A percentile compares a stretch with the other conserved stretches of the same genome.
These are phyloP conservation scores for Cerastis leucographa DNA, from an alignment of 2,888 invertebrate genomes.

Conservation along the genomic window DNA sequence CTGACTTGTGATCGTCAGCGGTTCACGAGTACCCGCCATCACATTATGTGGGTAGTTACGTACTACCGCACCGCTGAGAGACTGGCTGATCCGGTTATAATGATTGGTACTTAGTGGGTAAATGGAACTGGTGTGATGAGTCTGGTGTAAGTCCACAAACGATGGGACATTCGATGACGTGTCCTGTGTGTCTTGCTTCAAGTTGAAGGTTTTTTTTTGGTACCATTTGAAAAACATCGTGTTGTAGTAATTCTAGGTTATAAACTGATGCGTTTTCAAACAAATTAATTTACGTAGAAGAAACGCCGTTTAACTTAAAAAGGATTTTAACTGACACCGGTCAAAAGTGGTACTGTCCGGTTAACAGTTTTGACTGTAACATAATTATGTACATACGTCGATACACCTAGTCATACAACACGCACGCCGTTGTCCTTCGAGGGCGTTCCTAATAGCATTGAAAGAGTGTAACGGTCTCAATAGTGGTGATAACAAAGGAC, in stretches of 20 bases:
- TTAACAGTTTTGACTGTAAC: no score
- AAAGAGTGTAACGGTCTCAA: neutral
- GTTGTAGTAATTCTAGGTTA: no score
- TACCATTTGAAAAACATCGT: no score
- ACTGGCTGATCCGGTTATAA: conserved; percentile 15
- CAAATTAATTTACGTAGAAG: no score
- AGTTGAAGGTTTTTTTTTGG: no score
- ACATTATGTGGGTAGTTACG: neutral
- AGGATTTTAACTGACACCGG: no score
- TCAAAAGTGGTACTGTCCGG: no score
- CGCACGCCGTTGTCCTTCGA: neutral
- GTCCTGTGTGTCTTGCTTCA: neutral
- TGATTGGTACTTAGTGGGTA: conserved; percentile 1
- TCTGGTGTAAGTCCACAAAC: neutral
- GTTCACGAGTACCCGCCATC: conserved; percentile 21
- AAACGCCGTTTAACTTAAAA: no score
- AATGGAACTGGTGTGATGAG: neutral
- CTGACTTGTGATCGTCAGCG: conserved; percentile 53
- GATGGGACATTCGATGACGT: neutral
- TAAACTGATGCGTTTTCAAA: no score
- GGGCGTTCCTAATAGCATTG: neutral
- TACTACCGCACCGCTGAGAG: conserved; percentile 5
- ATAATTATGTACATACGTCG: neutral
- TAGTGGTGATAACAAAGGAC: neutral
- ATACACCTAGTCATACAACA: neutral